Percentiles rank a stretch among this genome's conserved stretches.
Conservation (phyloP, 1,140 invertebrate genomes). For the Leptinotarsa defecta region DNA sequence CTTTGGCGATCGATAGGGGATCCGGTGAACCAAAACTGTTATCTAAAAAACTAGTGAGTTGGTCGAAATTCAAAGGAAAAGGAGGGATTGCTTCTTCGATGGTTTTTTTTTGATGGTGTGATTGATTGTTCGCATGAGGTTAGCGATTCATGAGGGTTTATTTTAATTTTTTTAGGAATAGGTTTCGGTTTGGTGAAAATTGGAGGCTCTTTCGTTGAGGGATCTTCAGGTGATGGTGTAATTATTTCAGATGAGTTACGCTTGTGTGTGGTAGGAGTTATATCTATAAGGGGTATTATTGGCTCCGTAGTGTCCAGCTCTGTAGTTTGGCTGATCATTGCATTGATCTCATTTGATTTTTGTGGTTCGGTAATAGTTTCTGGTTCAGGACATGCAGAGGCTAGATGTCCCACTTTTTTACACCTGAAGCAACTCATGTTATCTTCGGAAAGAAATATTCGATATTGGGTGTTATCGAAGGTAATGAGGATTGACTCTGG, state of each 20-base stretch:
- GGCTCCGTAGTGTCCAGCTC: neutral
- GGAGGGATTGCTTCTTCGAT: neutral
- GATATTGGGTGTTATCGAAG: conserved; percentile 9
- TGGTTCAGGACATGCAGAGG: neutral
- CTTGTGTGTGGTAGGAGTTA: neutral
- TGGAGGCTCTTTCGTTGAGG: neutral
- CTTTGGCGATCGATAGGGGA: neutral
- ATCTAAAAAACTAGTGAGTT: neutral
- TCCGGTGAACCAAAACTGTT: conserved; percentile 3
- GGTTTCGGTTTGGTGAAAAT: neutral
- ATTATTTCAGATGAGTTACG: neutral
- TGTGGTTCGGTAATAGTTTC: neutral
- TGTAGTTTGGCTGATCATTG: neutral
- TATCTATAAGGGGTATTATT: neutral
- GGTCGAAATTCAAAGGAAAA: neutral
- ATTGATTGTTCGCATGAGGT: neutral
- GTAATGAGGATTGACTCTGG: conserved; percentile 15
- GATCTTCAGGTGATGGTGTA: conserved; percentile 1
- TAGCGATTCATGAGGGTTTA: neutral
- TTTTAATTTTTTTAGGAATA: neutral
- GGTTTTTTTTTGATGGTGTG: neutral
- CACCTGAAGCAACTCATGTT: neutral
- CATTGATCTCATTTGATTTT: neutral
- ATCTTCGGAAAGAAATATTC: conserved; percentile 7
- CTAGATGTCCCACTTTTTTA: conserved; percentile 1